These are phyloP conservation scores for Amphiprion clarkii DNA, from an alignment of 2,797 vertebrate species.

Conservation along the genomic window DNA sequence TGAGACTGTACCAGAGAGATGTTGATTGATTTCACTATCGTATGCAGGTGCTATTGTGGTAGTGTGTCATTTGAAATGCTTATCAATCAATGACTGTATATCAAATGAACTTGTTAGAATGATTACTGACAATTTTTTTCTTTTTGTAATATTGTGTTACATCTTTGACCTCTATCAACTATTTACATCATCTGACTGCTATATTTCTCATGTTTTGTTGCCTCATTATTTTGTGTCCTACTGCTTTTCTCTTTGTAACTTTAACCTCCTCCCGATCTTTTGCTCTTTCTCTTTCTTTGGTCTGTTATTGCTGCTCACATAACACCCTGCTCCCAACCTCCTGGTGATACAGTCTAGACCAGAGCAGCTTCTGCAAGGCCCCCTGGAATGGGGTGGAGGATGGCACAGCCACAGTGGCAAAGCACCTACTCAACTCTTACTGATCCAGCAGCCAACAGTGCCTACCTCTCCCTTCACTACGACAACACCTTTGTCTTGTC, in stretches of 20 bases:
- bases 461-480: slow-evolving; percentile 21
- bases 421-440: slow-evolving; percentile 67
- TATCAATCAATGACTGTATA: no score
- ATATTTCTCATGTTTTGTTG: neutral
- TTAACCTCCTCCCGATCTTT: slow-evolving; percentile 46
- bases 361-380: slow-evolving; percentile 68
- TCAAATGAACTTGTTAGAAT: no score
- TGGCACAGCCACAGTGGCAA: slow-evolving; percentile 54
- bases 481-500: neutral
- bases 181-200: neutral
- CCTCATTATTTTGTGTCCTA: neutral
- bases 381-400: slow-evolving; percentile 68
- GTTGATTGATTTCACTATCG: no score
- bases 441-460: slow-evolving; percentile 74
- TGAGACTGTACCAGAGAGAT: no score
- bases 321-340: slow-evolving; percentile 53
- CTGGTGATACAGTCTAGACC: slow-evolving; percentile 64
- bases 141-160: no score
- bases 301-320: slow-evolving; percentile 27
- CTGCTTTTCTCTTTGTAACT: slow-evolving; percentile 33
- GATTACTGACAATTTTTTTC: no score
- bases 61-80: no score
- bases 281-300: slow-evolving; percentile 32
- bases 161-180: neutral
- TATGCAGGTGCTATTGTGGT: no score